phyloP scores from a whole-genome alignment of 2,113 vertebrate species.

The Uria aalge region DNA sequence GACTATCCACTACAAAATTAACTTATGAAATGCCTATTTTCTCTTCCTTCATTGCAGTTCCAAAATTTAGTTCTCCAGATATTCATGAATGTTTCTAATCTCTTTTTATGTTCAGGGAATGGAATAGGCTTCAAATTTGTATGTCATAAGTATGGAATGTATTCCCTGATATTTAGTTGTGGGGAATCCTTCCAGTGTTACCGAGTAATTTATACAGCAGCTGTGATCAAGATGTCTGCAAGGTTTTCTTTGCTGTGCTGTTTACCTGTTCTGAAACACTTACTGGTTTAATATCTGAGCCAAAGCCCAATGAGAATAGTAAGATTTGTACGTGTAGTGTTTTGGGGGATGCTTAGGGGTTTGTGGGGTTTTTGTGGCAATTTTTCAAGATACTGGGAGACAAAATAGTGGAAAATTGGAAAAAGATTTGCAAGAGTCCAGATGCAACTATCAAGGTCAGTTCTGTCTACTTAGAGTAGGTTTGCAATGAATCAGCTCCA shows the following conservation, averaged over 20 bases:
- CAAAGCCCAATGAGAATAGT: background rate
- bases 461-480: background rate
- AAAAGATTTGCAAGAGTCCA: background rate
- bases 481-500: background rate
- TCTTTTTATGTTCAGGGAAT: slow-evolving; percentile 43
- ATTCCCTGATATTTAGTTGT: slow-evolving; percentile 42
- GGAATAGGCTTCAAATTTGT: slow-evolving; percentile 42
- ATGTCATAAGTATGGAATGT: slow-evolving; percentile 67
- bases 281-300: background rate
- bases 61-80: background rate
- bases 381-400: background rate
- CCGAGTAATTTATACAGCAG: slow-evolving; percentile 19
- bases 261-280: slow-evolving; percentile 47
- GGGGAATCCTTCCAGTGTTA: slow-evolving; percentile 52
- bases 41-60: background rate
- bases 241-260: background rate
- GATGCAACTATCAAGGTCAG: background rate
- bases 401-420: background rate
- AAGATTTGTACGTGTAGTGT: background rate
- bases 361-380: background rate
- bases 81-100: slow-evolving; percentile 57
- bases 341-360: background rate
- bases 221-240: slow-evolving; percentile 66
- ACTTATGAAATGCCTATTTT: background rate
- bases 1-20: background rate